Conservation (phyloP, 2,797 vertebrate species). For the Telmatherina bonti region DNA sequence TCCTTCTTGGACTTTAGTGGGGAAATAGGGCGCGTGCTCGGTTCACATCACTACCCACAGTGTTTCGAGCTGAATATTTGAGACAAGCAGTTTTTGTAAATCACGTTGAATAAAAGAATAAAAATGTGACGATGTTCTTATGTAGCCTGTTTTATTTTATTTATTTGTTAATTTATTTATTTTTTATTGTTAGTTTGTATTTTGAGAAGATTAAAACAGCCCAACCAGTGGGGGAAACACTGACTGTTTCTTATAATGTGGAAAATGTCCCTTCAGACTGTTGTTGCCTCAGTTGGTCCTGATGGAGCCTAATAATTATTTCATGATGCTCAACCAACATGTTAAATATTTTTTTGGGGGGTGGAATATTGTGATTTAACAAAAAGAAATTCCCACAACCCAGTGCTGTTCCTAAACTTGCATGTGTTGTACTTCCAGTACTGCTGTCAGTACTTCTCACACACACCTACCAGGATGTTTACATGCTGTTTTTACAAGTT, state of each 20-base stretch:
- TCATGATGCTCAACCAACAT: background rate
- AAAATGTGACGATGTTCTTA: no score
- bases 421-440: no score
- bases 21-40: conserved; percentile 7
- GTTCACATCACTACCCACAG: background rate
- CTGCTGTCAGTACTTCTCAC: no score
- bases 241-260: background rate
- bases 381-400: no score
- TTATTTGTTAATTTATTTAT: no score
- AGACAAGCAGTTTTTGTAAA: background rate
- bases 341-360: background rate
- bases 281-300: background rate
- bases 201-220: background rate
- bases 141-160: no score
- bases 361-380: background rate
- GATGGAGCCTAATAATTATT: background rate
- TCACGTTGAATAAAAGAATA: no score
- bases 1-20: background rate
- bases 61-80: background rate
- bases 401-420: no score
- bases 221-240: background rate
- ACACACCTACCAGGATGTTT: no score
- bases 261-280: background rate
- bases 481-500: no score
- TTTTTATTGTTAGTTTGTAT: no score